Evolutionary conservation across 2,113 vertebrate genomes (phyloP).

Genomic region (Phyllopteryx taeniolatus): DNA sequence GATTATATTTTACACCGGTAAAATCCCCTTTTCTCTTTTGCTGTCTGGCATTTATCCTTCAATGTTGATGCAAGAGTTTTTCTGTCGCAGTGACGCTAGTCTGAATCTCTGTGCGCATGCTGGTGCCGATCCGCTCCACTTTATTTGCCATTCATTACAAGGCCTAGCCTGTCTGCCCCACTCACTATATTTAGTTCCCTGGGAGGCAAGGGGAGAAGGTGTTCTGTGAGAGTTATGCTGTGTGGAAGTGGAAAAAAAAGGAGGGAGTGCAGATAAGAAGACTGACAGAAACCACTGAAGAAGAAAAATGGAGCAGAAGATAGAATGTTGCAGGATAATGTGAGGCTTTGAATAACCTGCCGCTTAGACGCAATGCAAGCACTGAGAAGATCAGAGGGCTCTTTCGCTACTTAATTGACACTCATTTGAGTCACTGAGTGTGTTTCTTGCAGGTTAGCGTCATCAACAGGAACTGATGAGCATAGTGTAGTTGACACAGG

Average conservation of each 20-base stretch:
- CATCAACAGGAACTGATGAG: neutral
- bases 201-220: slow-evolving; percentile 63
- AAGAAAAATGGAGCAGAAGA: neutral
- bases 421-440: neutral
- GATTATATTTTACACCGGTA: neutral
- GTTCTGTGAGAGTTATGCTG: slow-evolving; percentile 60
- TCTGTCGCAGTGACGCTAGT: neutral
- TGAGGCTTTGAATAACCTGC: slow-evolving; percentile 28
- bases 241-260: slow-evolving; percentile 35
- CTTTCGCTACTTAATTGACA: slow-evolving; percentile 24
- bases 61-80: neutral
- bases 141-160: slow-evolving; percentile 63
- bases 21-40: neutral
- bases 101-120: slow-evolving; percentile 5
- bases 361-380: neutral
- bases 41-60: neutral
- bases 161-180: slow-evolving; percentile 64
- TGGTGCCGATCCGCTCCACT: slow-evolving; percentile 26
- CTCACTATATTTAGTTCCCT: slow-evolving; percentile 72
- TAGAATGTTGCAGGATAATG: slow-evolving; percentile 5
- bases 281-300: slow-evolving; percentile 15
- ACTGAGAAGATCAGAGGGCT: neutral
- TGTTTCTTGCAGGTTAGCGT: neutral
- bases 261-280: slow-evolving; percentile 33
- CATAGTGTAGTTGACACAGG: neutral